These are phyloP conservation scores for Mythimna pallens DNA, from an alignment of 2,888 invertebrate genomes.

Conservation along the genomic window DNA sequence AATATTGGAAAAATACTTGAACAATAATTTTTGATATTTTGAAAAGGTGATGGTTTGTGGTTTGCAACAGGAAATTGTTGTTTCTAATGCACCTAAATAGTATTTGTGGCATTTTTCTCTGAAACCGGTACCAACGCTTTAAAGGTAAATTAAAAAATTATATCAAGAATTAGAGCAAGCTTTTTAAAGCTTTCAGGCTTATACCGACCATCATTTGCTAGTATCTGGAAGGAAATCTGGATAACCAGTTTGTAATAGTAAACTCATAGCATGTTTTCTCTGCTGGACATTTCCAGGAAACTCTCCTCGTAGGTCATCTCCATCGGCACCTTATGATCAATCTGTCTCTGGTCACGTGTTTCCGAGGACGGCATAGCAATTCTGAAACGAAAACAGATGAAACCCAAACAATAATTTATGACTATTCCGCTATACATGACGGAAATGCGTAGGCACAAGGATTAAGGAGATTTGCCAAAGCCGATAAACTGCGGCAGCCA, in stretches of 20 bases:
- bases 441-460: slow-evolving; percentile 70
- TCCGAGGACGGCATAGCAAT: not conserved
- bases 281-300: not conserved
- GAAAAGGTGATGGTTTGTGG: not conserved
- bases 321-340: not conserved
- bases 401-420: slow-evolving; percentile 51
- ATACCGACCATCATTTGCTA: not conserved
- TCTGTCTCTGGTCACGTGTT: not conserved
- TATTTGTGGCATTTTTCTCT: not conserved
- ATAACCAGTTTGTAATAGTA: not conserved
- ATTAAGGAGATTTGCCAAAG: slow-evolving; percentile 68
- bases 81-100: not conserved
- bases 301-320: too few relatives aligned
- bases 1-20: slow-evolving; percentile 1
- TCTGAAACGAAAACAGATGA: slow-evolving; percentile 28
- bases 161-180: not conserved
- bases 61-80: not conserved
- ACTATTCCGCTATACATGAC: slow-evolving; percentile 57
- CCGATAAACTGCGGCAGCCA: slow-evolving; percentile 63
- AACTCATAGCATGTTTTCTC: not conserved
- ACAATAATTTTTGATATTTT: slow-evolving; percentile 12
- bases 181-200: not conserved
- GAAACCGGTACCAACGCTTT: not conserved
- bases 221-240: not conserved
- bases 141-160: not conserved